Evolutionary conservation across 1,140 invertebrate species (phyloP).

Genomic region (Nylanderia fulva): DNA sequence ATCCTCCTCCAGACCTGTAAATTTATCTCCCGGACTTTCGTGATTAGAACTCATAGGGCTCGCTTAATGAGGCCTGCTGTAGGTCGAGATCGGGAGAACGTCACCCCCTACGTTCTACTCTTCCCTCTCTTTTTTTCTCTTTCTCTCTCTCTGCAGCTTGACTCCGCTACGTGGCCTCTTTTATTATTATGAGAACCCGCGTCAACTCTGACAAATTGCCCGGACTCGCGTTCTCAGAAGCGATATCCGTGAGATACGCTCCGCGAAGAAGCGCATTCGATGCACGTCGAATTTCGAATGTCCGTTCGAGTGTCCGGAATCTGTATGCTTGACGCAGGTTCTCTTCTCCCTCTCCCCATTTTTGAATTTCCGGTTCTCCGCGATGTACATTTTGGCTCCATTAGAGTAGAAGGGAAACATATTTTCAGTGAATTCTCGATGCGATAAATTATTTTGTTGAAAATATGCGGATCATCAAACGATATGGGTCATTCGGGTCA

Average conservation of each 20-base stretch:
- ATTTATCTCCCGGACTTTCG: conserved; percentile 63
- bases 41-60: conserved; percentile 63
- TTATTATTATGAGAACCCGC: conserved; percentile 67
- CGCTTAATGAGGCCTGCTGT: conserved; percentile 70
- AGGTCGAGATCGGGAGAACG: conserved; percentile 46
- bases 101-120: neutral
- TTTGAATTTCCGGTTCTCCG: neutral
- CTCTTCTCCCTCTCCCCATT: too few species aligned
- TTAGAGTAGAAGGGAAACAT: neutral
- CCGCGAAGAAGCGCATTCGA: conserved; percentile 54
- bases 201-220: conserved; percentile 71
- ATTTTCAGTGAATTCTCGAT: neutral
- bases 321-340: neutral
- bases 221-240: conserved; percentile 61
- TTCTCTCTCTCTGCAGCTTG: neutral
- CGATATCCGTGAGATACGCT: conserved; percentile 64
- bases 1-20: conserved; percentile 43
- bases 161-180: conserved; percentile 51
- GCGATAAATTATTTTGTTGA: neutral
- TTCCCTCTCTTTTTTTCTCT: too few species aligned
- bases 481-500: too few species aligned
- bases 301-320: neutral
- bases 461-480: neutral
- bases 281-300: conserved; percentile 56
- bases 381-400: neutral